Evolutionary conservation across 1,140 invertebrate species (phyloP), one percentile per base, ranked within the genome.

Genomic region (Carposina sasakii): DNA sequence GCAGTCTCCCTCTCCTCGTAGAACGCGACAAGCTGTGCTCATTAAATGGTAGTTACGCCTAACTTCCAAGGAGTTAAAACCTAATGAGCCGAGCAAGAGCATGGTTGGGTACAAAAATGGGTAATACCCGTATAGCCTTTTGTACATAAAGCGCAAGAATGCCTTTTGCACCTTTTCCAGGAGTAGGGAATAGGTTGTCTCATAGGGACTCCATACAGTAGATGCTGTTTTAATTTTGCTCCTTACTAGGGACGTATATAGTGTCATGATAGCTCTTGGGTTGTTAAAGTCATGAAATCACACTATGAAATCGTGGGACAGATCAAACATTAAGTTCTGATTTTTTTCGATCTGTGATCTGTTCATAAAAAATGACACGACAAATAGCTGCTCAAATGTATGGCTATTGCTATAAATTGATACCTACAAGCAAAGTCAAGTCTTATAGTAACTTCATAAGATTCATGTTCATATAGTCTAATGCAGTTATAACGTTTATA

Each of bases 1-100:
- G 12, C 37, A 40, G n/a, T 40, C 37, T n/a, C 19, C 2, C 19
- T 40, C 37, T 9, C 37, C 37, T 2, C 37, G 37, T 19, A 40
- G n/a, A 1, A 23, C 37, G 1, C 21, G 37, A 22, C 19, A 40
- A 6, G 15, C 37, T 9, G 23, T 12, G 6, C n/a, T 23, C 24
- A 28, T 6, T 12, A 28, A 12, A 28, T 28, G 6, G 24, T 28
- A 6, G 24, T 28, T 28, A 5, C 24, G 24, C 24, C 24, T 28
- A 5, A 28, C 34, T 12, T 37, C 34, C 2, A 37, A 17, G 3
- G 34, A 37, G 17, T 37, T 37, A 37, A 3, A 37, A 12, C 17
- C 13, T 10, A 37, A 17, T 2, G 15, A 4, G 3, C 34, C 34
- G 3, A 37, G 15, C 12, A 37, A 17, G 20, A 3, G 20, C 17